phyloP scores from a whole-genome alignment of 2,888 invertebrate species.

The Conistra vaccinii region DNA sequence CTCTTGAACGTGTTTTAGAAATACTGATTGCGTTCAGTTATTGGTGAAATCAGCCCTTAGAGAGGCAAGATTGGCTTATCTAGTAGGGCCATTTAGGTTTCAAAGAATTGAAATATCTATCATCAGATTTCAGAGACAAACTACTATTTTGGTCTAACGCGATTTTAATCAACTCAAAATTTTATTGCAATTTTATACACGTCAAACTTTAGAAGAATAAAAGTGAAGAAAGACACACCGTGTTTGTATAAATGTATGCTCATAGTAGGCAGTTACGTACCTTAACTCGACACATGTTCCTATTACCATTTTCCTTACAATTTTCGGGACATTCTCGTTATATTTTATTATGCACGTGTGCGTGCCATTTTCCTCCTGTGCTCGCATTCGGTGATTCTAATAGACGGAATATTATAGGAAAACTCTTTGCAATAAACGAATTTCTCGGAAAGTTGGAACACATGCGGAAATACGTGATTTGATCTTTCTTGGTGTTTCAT shows the following conservation, averaged over 20 bases:
- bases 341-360: constrained; percentile 47
- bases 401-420: background rate
- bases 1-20: no score
- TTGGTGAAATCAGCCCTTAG: no score
- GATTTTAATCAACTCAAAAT: background rate
- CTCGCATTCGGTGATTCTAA: constrained; percentile 11
- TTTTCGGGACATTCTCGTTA: constrained; percentile 41
- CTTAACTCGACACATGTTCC: constrained; percentile 24
- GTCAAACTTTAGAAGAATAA: background rate
- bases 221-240: background rate
- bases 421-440: constrained; percentile 8
- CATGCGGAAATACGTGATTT: background rate
- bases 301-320: constrained; percentile 11
- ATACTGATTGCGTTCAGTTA: no score
- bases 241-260: background rate
- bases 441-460: constrained; percentile 12
- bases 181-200: background rate
- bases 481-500: background rate
- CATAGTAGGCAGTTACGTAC: constrained; percentile 2
- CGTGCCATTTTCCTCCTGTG: constrained; percentile 23
- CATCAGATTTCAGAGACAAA: background rate
- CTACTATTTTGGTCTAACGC: background rate
- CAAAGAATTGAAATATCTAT: background rate
- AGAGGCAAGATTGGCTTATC: no score
- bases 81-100: no score